phyloP scores from a whole-genome alignment of 2,113 vertebrate species.

The Xiphophorus couchianus region DNA sequence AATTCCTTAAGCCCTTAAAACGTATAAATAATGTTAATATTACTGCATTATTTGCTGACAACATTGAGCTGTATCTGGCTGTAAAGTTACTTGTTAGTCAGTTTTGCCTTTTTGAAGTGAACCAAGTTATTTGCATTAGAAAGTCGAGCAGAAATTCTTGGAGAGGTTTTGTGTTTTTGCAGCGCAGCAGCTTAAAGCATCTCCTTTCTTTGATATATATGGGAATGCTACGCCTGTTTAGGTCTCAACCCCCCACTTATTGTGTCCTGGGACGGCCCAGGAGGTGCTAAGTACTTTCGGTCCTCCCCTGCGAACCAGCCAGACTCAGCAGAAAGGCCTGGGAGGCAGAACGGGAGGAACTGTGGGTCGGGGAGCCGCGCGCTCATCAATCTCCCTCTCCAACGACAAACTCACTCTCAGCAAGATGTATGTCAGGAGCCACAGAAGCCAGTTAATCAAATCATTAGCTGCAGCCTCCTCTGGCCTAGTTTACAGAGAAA shows the following conservation, averaged over 20 bases:
- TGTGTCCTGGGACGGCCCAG: constrained; percentile 32
- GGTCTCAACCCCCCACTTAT: constrained; percentile 1
- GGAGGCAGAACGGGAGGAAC: constrained; percentile 13
- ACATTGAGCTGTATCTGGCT: too few relatives aligned
- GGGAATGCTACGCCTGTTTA: background rate
- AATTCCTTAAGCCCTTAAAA: too few relatives aligned
- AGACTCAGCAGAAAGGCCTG: constrained; percentile 66
- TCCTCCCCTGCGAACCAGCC: constrained; percentile 45
- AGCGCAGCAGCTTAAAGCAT: background rate
- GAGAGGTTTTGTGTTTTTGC: too few relatives aligned
- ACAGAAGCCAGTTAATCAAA: constrained; percentile 77
- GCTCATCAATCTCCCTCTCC: constrained; percentile 75
- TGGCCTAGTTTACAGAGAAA: constrained; percentile 64
- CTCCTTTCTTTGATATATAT: background rate
- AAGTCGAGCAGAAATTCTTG: too few relatives aligned
- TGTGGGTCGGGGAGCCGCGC: constrained; percentile 15
- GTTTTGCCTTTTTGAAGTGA: too few relatives aligned
- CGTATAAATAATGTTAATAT: too few relatives aligned
- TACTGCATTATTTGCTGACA: too few relatives aligned
- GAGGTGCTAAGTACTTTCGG: constrained; percentile 54
- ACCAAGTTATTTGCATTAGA: too few relatives aligned
- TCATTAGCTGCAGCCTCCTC: constrained; percentile 68
- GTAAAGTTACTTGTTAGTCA: too few relatives aligned
- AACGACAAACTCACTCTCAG: constrained; percentile 71
- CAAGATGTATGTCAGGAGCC: constrained; percentile 76